phyloP scores from a whole-genome alignment of 2,113 vertebrate genomes.

The Hipposideros armiger region DNA sequence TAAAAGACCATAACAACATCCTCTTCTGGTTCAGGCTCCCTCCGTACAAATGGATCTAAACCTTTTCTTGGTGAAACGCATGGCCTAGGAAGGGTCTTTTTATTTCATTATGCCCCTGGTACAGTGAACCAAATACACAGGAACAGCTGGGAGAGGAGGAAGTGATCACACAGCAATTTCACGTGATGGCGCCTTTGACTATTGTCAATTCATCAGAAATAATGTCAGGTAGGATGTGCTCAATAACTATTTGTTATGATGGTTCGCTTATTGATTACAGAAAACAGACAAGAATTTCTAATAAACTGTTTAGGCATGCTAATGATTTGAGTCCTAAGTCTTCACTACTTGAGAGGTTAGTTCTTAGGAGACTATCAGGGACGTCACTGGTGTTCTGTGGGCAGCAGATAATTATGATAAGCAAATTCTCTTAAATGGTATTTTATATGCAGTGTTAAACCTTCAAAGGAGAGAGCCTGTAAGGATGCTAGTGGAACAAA shows the following conservation, averaged over 20 bases:
- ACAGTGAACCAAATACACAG: neutral
- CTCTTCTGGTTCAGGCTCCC: neutral
- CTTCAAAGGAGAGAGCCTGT: neutral
- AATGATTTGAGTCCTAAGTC: neutral
- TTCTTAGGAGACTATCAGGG: neutral
- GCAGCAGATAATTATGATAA: neutral
- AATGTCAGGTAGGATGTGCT: neutral
- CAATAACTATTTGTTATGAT: neutral
- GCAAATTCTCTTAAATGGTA: neutral
- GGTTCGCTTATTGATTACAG: slow-evolving; percentile 24
- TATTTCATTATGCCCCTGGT: neutral
- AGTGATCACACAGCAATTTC: neutral
- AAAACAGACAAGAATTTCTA: slow-evolving; percentile 19
- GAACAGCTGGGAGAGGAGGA: neutral
- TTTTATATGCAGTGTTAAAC: neutral
- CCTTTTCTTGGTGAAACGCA: neutral
- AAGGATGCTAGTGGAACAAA: neutral
- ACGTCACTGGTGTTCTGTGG: neutral
- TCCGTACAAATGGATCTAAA: neutral
- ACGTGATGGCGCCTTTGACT: neutral
- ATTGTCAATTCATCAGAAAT: neutral
- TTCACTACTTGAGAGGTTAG: neutral
- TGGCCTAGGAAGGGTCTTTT: neutral
- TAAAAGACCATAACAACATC: neutral
- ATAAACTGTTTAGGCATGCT: neutral